Evolutionary conservation across 2,888 invertebrate genomes (phyloP).

Genomic region (Dioctria rufipes): DNA sequence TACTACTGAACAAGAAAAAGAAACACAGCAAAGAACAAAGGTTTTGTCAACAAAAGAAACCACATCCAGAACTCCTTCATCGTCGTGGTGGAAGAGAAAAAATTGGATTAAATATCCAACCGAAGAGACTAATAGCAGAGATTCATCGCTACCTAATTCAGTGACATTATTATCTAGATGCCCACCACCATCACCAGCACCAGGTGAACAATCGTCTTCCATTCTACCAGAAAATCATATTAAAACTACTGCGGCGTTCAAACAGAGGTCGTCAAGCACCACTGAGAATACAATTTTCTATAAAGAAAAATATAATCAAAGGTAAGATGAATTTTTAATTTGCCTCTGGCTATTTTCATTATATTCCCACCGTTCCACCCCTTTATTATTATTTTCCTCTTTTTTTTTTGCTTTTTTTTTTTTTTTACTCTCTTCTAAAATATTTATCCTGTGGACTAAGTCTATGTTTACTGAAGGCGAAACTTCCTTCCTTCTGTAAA

Average conservation of each 20-base stretch:
- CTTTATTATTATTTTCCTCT: constrained; percentile 24
- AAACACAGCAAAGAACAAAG: background rate
- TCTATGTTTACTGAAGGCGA: background rate
- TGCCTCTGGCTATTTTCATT: constrained; percentile 55
- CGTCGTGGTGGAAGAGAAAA: constrained; percentile 36
- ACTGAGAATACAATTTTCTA: constrained; percentile 16
- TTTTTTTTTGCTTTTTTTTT: background rate
- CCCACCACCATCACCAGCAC: background rate
- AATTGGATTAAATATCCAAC: constrained; percentile 44
- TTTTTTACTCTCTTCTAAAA: constrained; percentile 11
- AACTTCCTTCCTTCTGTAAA: constrained; percentile 10
- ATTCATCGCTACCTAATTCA: constrained; percentile 16
- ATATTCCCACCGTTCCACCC: constrained; percentile 16
- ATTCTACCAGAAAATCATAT: constrained; percentile 24
- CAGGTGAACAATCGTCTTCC: constrained; percentile 23
- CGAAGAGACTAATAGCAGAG: background rate
- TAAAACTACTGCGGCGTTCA: background rate
- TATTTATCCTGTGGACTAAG: constrained; percentile 40
- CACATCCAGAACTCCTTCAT: constrained; percentile 16
- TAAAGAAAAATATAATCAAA: constrained; percentile 58
- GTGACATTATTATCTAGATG: constrained; percentile 5
- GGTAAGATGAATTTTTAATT: constrained; percentile 60
- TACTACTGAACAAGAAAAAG: background rate
- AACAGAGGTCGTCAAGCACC: background rate
- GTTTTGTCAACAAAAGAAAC: background rate